Evolutionary conservation across 30 jellyfish, hydroid and myxozoan species (phyloP).

Genomic region (Mastigias papua): DNA sequence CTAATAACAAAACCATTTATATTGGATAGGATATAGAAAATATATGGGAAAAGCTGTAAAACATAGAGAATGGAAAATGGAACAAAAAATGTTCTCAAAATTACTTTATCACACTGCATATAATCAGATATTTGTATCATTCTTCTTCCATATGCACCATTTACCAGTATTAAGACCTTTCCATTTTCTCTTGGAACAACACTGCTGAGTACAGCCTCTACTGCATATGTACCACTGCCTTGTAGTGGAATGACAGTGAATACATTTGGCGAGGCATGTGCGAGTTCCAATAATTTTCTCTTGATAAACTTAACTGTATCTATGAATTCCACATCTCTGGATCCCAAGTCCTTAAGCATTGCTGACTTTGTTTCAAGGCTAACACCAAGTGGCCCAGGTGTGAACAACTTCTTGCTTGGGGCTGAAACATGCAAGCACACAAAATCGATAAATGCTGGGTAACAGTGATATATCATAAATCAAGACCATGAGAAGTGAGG

Average conservation of each 20-base stretch:
- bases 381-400: slow-evolving; percentile 99
- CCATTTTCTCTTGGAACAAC: slow-evolving; percentile 90
- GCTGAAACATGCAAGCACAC: not conserved
- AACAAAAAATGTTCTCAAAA: not conserved
- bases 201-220: slow-evolving; percentile 91
- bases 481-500: too few species aligned
- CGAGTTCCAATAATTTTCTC: slow-evolving; percentile 65
- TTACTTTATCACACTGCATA: slow-evolving; percentile 81
- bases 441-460: not conserved
- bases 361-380: slow-evolving; percentile 92
- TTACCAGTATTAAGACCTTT: slow-evolving; percentile 76
- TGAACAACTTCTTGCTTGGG: slow-evolving; percentile 64
- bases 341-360: slow-evolving; percentile 93
- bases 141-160: slow-evolving; percentile 95
- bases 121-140: slow-evolving; percentile 85
- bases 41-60: not conserved
- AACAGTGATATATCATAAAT: too few species aligned
- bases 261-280: slow-evolving; percentile 69
- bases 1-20: too few species aligned
- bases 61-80: not conserved
- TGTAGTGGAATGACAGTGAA: slow-evolving; percentile 87
- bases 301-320: slow-evolving; percentile 78
- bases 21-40: too few species aligned
- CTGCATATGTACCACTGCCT: slow-evolving; percentile 98
- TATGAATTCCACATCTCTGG: slow-evolving; percentile 87